These are phyloP conservation scores for Chymomyza costata DNA, from an alignment of 1,140 invertebrate species.

Conservation along the genomic window DNA sequence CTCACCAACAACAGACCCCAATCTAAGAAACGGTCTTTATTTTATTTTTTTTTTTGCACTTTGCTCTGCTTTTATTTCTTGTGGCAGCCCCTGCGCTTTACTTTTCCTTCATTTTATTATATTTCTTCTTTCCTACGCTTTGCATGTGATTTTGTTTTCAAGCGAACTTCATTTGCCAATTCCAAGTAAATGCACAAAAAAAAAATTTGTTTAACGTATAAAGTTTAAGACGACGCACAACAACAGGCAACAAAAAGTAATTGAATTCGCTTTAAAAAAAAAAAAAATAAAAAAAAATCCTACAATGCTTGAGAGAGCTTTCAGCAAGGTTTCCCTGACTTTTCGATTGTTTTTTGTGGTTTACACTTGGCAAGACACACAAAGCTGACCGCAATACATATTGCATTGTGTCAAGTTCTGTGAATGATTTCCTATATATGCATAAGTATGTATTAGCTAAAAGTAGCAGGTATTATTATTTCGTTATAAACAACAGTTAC, in stretches of 20 bases:
- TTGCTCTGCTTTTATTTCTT: neutral
- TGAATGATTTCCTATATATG: no score
- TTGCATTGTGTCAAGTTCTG: conserved; percentile 65
- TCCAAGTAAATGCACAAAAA: conserved; percentile 63
- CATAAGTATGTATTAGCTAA: no score
- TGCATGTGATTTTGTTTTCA: conserved; percentile 73
- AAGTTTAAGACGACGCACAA: conserved; percentile 10
- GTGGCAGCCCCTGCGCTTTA: conserved; percentile 30
- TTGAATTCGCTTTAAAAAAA: conserved; percentile 72
- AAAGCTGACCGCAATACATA: conserved; percentile 61
- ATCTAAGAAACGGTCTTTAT: no score
- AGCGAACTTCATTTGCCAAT: conserved; percentile 72
- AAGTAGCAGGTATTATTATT: no score
- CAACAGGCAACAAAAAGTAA: conserved; percentile 59
- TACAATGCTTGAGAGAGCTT: conserved; percentile 36
- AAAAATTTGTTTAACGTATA: no score
- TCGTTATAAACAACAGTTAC: no score
- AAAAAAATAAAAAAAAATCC: no score
- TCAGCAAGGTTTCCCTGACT: no score
- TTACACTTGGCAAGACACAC: conserved; percentile 31
- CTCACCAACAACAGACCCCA: conserved; percentile 28
- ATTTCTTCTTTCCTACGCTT: conserved; percentile 8
- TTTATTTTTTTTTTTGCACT: no score
- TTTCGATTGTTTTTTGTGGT: conserved; percentile 27
- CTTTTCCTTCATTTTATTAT: conserved; percentile 10